A percentile compares a stretch with the other conserved stretches of the same genome.
Evolutionary conservation across 2,797 vertebrate genomes (phyloP).

Genomic region (Myripristis murdjan): DNA sequence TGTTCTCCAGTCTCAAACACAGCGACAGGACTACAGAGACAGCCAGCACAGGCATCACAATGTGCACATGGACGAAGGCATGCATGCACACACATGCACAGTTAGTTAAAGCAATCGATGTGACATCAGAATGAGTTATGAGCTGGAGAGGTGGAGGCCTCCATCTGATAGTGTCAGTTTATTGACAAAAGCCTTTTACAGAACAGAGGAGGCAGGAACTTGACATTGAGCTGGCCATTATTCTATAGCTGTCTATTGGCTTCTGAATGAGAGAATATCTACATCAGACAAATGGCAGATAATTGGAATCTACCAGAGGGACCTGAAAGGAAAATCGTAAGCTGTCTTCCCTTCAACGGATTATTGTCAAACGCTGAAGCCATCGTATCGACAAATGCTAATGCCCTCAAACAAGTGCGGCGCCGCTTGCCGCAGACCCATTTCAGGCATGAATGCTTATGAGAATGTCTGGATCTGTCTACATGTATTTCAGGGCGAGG

Average conservation of each 20-base stretch:
- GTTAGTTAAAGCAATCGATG: constrained; percentile 51
- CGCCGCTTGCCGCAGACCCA: not conserved
- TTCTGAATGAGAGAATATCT: constrained; percentile 27
- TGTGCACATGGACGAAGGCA: constrained; percentile 9
- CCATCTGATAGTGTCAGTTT: constrained; percentile 27
- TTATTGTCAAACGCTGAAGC: constrained; percentile 34
- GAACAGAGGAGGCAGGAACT: constrained; percentile 18
- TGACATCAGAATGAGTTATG: constrained; percentile 61
- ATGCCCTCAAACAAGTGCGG: constrained; percentile 13
- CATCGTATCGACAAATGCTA: constrained; percentile 39
- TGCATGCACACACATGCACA: constrained; percentile 6
- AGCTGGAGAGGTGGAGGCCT: constrained; percentile 13
- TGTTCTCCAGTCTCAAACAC: constrained; percentile 10
- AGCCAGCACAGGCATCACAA: constrained; percentile 14
- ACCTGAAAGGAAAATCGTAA: constrained; percentile 12
- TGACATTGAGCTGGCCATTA: constrained; percentile 17
- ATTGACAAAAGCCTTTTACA: constrained; percentile 37
- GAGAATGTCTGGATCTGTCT: constrained; percentile 14
- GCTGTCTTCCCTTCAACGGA: constrained; percentile 17
- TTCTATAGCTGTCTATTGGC: constrained; percentile 10
- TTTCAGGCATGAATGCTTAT: constrained; percentile 1
- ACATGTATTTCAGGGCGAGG: constrained; percentile 17
- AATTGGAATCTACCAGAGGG: constrained; percentile 30
- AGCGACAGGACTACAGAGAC: not conserved
- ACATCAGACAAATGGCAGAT: constrained; percentile 30